Conservation (phyloP, 2,797 vertebrate species). For the Arctocebus calabarensis region DNA sequence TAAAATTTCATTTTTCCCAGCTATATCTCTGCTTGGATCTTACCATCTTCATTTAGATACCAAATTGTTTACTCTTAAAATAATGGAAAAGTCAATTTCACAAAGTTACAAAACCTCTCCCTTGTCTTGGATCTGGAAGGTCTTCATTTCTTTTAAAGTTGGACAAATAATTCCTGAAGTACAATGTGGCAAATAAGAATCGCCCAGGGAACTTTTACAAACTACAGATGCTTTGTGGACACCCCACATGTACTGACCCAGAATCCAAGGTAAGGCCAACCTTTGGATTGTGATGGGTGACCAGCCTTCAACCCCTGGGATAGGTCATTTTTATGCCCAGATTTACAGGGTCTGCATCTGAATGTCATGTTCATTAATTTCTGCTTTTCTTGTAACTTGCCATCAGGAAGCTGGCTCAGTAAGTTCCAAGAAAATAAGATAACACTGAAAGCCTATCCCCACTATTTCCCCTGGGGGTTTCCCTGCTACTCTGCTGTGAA, state of each 20-base stretch:
- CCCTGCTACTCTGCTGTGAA: not conserved
- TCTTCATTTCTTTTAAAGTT: not conserved
- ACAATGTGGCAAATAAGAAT: not conserved
- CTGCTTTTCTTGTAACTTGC: not conserved
- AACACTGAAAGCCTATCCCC: fast-evolving
- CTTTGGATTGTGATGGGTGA: not conserved
- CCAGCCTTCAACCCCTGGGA: not conserved
- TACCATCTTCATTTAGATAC: not conserved
- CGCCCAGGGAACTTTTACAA: not conserved
- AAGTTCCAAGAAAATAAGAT: not conserved
- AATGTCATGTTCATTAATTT: not conserved
- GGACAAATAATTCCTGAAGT: not conserved
- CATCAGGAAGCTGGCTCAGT: not conserved
- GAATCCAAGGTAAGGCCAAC: fast-evolving
- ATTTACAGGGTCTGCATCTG: not conserved
- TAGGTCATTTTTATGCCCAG: not conserved
- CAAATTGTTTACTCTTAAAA: not conserved
- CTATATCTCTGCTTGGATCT: not conserved
- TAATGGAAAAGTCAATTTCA: not conserved
- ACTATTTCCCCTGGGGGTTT: not conserved
- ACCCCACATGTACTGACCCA: fast-evolving
- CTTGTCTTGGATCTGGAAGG: not conserved
- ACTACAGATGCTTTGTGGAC: not conserved
- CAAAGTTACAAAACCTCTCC: not conserved
- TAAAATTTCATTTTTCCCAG: not conserved